Base-by-base conservation (phyloP, 2,797 vertebrate species). In the Tauraco hartlaubi region DNA sequence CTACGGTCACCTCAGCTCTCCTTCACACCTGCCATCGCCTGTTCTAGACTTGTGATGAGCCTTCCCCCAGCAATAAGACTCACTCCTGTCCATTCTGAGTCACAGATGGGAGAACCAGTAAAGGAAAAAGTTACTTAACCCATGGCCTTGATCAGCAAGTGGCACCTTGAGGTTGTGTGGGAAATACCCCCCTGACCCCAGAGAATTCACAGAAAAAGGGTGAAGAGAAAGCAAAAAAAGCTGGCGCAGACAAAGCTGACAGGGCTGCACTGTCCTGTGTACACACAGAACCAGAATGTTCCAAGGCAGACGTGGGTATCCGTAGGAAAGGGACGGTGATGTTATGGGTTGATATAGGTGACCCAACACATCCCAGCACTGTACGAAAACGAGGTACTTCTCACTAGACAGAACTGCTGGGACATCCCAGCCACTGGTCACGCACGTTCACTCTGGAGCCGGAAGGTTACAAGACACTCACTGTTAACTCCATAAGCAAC, bases 401-500 rank as follows among this genome's bases (percentile, higher is more conserved):
- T 75, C 81, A 63, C 78, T n/a, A 3, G 58, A 51, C 41, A 39
- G 41, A 88, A 31, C 29, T 29, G 23, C 35, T 56, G 43, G 35
- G 20, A 66, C 52, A 49, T 20, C 61, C 25, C 35, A 58, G 35
- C 43, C 43, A 8, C 29, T 15, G 19, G 9, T 22, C 37, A 21
- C 1, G 0, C 1, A 26, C 6, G 2, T 69, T 48, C 54, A 48
- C 85, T 92, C 48, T 29, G 88, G 63, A 92, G 75, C 26, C 90
- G 41, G 86, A 63, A 74, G 59, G 88, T 49, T 67, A 63, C 77
- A 58, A 75, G 78, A 71, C 96, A 61, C 13, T 39, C 56, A 68
- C 79, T 63, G 77, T 83, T 92, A 91, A 92, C n/a, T 78, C 78
- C 86, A 76, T 56, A 92, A 92, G 93, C 67, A 92, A 80, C 58